Conservation (phyloP, 2,113 vertebrate species). For the Bos javanicus region DNA sequence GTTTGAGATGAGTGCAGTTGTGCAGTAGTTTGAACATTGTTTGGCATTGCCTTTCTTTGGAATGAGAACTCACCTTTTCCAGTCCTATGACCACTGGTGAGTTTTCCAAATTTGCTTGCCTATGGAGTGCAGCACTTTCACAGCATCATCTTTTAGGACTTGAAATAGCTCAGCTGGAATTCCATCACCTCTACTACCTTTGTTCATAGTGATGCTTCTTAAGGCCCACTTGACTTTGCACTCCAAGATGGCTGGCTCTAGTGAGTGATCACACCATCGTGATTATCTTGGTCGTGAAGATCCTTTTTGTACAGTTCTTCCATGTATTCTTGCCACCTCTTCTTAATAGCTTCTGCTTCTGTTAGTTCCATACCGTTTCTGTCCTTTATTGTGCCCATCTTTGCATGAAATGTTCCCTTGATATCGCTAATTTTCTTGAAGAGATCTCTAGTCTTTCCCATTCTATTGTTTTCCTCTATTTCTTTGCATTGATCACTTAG, state of each 20-base stretch:
- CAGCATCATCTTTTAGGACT: not conserved
- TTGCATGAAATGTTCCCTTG: not conserved
- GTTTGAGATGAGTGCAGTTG: not conserved
- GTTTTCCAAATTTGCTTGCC: not conserved
- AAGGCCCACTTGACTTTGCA: not conserved
- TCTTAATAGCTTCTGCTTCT: not conserved
- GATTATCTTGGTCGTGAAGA: not conserved
- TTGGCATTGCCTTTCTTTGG: not conserved
- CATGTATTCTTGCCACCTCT: not conserved
- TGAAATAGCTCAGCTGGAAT: not conserved
- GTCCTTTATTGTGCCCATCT: not conserved
- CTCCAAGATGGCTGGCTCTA: not conserved
- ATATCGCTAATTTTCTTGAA: not conserved
- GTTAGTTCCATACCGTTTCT: not conserved
- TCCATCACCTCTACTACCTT: not conserved
- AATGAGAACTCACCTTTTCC: not conserved
- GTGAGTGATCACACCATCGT: not conserved
- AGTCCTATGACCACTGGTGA: not conserved
- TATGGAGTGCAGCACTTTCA: not conserved
- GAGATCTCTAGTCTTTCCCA: not conserved
- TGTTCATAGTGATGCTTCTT: not conserved
- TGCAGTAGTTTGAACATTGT: not conserved
- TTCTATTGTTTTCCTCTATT: not conserved
- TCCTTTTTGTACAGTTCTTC: not conserved
- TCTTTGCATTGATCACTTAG: not conserved